Evolutionary conservation across 2,113 vertebrate species (phyloP).

Genomic region (Fregetta grallaria): DNA sequence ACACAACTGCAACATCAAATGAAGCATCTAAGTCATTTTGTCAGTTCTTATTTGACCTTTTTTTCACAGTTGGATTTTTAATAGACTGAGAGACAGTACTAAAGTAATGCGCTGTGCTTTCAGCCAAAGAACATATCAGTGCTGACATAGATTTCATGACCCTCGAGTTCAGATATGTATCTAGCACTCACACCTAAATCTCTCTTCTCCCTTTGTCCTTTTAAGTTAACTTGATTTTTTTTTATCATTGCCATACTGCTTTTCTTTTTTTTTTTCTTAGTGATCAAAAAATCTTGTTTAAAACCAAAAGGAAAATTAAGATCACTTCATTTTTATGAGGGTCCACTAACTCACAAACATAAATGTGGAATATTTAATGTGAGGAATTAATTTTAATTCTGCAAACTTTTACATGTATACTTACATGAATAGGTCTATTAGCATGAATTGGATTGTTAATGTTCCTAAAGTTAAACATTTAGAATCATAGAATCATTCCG

Average conservation of each 20-base stretch:
- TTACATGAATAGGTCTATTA: not conserved
- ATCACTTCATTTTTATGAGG: not conserved
- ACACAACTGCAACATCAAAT: not conserved
- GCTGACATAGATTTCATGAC: not conserved
- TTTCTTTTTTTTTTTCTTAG: not conserved
- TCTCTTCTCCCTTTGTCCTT: not conserved
- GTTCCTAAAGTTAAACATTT: not conserved
- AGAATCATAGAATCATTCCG: not conserved
- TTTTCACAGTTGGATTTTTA: not conserved
- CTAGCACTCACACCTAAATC: not conserved
- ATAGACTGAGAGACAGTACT: not conserved
- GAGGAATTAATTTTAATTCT: not conserved
- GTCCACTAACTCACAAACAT: not conserved
- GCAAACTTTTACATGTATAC: not conserved
- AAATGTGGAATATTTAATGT: not conserved
- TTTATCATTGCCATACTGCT: not conserved
- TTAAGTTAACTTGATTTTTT: not conserved
- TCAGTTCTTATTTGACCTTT: slow-evolving; percentile 15
- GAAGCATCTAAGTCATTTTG: not conserved
- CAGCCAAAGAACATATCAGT: not conserved
- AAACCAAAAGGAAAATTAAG: not conserved
- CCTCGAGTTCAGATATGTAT: not conserved
- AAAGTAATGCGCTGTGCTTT: not conserved
- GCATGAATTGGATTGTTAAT: not conserved
- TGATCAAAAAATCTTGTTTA: not conserved